Conservation (phyloP, 2,797 vertebrate species). For the Enteromius paludinosus region DNA sequence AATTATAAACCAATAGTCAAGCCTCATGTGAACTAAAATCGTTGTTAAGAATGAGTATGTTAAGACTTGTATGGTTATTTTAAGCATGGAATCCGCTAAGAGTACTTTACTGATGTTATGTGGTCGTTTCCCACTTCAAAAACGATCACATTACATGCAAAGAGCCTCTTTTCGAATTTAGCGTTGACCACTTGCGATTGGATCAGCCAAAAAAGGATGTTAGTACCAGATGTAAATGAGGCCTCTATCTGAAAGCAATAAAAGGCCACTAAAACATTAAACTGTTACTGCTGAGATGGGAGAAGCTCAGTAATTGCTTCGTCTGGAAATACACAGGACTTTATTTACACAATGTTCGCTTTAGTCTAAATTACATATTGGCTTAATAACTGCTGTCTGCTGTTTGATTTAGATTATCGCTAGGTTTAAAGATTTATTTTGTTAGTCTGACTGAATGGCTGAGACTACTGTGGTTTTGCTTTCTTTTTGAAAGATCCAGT, state of each 20-base stretch:
- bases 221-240: constrained; percentile 15
- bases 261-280: constrained; percentile 31
- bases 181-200: background rate
- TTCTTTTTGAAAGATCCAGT: background rate
- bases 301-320: constrained; percentile 37
- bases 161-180: background rate
- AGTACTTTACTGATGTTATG: background rate
- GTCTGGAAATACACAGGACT: constrained; percentile 21
- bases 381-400: constrained; percentile 35
- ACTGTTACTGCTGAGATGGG: constrained; percentile 18
- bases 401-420: constrained; percentile 23
- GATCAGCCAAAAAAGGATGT: constrained; percentile 14
- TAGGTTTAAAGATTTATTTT: constrained; percentile 11
- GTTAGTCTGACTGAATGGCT: constrained; percentile 21
- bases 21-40: background rate
- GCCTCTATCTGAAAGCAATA: constrained; percentile 18
- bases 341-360: constrained; percentile 31
- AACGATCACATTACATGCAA: background rate
- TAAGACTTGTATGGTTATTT: background rate
- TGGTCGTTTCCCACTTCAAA: background rate
- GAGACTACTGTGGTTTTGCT: background rate
- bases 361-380: constrained; percentile 34
- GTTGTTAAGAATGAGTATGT: background rate
- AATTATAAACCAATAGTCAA: background rate
- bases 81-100: background rate